These are phyloP conservation scores for Drosophila phalerata DNA, from an alignment of 2,888 invertebrate genomes.

Conservation along the genomic window DNA sequence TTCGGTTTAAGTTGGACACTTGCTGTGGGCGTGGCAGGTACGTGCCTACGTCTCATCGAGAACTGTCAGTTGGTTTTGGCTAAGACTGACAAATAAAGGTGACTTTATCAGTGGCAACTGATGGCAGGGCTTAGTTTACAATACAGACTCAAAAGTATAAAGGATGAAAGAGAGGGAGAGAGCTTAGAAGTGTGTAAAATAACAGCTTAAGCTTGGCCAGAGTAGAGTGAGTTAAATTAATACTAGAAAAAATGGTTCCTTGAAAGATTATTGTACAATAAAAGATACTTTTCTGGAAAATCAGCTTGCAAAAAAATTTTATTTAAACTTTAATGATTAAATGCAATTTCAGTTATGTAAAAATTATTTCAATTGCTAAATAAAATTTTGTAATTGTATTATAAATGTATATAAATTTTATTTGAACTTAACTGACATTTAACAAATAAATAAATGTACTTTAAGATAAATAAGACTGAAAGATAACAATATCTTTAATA, in stretches of 20 bases:
- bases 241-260: neutral
- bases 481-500: too few species aligned
- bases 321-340: neutral
- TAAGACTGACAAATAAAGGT: conserved; percentile 79
- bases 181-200: neutral
- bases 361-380: too few species aligned
- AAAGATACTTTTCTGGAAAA: neutral
- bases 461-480: too few species aligned
- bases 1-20: conserved; percentile 49
- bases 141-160: neutral
- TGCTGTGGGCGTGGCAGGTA: conserved; percentile 46
- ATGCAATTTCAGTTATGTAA: neutral
- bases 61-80: conserved; percentile 54
- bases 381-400: too few species aligned
- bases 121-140: conserved; percentile 58
- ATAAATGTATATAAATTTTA: too few species aligned
- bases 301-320: neutral
- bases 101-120: conserved; percentile 73
- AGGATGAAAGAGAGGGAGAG: neutral
- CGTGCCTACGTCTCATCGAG: conserved; percentile 55
- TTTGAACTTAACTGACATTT: too few species aligned
- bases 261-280: neutral
- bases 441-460: too few species aligned
- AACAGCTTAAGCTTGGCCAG: neutral
- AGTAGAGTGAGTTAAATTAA: conserved; percentile 1